A percentile compares a stretch with the other conserved stretches of the same genome.
Conservation (phyloP, 2,113 vertebrate genomes). For the Leuciscus idus region DNA sequence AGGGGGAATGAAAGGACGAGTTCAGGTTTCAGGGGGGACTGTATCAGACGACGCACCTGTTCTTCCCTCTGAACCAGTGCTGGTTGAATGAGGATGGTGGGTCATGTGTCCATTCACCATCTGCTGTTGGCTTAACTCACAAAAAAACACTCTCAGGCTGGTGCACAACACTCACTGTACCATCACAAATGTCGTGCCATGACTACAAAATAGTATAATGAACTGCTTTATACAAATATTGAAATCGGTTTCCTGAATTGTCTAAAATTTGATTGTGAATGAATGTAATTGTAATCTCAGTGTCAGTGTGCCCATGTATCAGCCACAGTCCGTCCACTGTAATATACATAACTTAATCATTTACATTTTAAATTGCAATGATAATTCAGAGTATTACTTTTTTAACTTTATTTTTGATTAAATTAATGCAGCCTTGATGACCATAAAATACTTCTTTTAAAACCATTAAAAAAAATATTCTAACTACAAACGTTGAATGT, state of each 20-base stretch:
- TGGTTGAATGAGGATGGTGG: conserved; percentile 12
- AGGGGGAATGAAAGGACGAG: conserved; percentile 25
- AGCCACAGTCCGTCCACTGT: neutral
- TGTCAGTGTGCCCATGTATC: neutral
- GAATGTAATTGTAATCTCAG: neutral
- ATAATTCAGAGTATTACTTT: too few species aligned
- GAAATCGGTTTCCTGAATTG: neutral
- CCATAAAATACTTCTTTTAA: too few species aligned
- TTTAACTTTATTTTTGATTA: too few species aligned
- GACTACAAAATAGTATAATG: neutral
- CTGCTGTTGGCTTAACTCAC: conserved; percentile 36
- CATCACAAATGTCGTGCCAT: conserved; percentile 6
- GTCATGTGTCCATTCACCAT: conserved; percentile 47
- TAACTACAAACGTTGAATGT: too few species aligned
- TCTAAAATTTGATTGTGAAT: neutral
- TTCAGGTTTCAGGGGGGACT: conserved; percentile 44
- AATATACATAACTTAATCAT: too few species aligned
- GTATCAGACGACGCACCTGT: conserved; percentile 43
- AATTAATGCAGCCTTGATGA: too few species aligned
- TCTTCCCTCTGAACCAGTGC: conserved; percentile 29
- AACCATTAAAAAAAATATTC: too few species aligned
- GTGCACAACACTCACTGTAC: conserved; percentile 30
- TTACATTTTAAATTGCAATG: too few species aligned
- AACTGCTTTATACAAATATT: conserved; percentile 27
- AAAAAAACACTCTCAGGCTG: neutral